Percentiles rank a stretch among this genome's conserved stretches.
Conservation (phyloP, 1,140 invertebrate genomes). For the Drosophila malerkotliana region DNA sequence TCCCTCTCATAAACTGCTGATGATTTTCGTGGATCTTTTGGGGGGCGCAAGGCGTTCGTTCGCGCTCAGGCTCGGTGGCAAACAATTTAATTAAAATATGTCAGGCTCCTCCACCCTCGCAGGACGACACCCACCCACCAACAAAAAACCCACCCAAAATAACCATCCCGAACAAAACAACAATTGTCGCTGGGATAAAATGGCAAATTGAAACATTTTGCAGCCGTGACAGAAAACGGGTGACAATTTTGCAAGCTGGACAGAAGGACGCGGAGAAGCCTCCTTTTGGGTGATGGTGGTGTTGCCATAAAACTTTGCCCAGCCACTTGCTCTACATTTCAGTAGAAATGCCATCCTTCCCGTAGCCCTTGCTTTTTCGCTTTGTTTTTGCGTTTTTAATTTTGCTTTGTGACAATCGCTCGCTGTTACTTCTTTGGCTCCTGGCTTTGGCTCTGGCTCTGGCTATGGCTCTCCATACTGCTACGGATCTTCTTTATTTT, state of each 20-base stretch:
- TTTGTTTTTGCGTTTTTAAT: constrained; percentile 80
- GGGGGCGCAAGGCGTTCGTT: not conserved
- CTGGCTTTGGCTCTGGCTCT: not conserved
- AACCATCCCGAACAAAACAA: constrained; percentile 39
- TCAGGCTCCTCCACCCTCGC: constrained; percentile 25
- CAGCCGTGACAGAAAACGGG: constrained; percentile 46
- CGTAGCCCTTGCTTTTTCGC: not conserved
- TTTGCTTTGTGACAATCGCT: constrained; percentile 71
- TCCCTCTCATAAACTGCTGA: constrained; percentile 40
- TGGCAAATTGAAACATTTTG: constrained; percentile 76
- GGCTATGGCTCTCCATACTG: not conserved
- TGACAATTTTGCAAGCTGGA: constrained; percentile 44
- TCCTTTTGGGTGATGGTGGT: constrained; percentile 30
- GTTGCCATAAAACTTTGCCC: constrained; percentile 79
- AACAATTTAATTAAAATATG: constrained; percentile 82
- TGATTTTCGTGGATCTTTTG: constrained; percentile 20
- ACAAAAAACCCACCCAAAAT: constrained; percentile 3
- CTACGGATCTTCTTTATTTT: constrained; percentile 28
- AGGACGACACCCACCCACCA: not conserved
- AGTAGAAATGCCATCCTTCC: not conserved
- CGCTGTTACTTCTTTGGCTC: constrained; percentile 35
- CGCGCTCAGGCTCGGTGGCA: constrained; percentile 36
- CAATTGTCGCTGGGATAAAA: constrained; percentile 68
- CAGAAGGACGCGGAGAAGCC: constrained; percentile 31
- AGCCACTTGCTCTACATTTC: constrained; percentile 76